Evolutionary conservation across 2,797 vertebrate genomes (phyloP).

Genomic region (Sebastes wilsoni): DNA sequence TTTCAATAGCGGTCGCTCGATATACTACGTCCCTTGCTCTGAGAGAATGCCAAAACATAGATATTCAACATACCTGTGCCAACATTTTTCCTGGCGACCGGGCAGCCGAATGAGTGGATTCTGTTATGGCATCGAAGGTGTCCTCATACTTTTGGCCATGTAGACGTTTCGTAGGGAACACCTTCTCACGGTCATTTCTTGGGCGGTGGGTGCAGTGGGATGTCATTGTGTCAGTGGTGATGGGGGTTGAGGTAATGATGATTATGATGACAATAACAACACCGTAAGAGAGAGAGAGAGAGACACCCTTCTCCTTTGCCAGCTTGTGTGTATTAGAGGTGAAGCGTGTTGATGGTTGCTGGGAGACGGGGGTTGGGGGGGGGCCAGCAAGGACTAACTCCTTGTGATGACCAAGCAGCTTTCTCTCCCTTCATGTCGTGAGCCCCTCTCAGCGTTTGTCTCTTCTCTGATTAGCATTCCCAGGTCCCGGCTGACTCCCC

Average conservation of each 20-base stretch:
- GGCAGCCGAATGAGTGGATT: neutral
- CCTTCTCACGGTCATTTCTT: slow-evolving; percentile 13
- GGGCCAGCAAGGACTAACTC: slow-evolving; percentile 13
- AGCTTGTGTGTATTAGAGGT: slow-evolving; percentile 4
- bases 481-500: slow-evolving; percentile 35
- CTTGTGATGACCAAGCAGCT: slow-evolving; percentile 69
- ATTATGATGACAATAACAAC: slow-evolving; percentile 18
- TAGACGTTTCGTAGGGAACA: neutral
- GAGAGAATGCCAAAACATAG: neutral
- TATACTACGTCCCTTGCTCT: neutral
- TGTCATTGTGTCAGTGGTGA: slow-evolving; percentile 28
- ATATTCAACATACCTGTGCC: neutral
- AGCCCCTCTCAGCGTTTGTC: slow-evolving; percentile 50
- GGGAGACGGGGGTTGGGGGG: neutral
- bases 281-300: neutral
- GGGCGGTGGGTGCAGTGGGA: neutral
- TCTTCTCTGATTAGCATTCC: slow-evolving; percentile 67
- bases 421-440: slow-evolving; percentile 38
- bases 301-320: slow-evolving; percentile 6
- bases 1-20: neutral
- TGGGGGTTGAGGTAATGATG: neutral
- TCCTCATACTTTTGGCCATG: neutral
- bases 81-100: neutral
- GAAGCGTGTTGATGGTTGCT: slow-evolving; percentile 43
- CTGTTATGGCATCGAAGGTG: neutral